A percentile compares a stretch with the other conserved stretches of the same genome.
Evolutionary conservation across 2,797 vertebrate genomes (phyloP).

Genomic region (Pangasius mekongensis): DNA sequence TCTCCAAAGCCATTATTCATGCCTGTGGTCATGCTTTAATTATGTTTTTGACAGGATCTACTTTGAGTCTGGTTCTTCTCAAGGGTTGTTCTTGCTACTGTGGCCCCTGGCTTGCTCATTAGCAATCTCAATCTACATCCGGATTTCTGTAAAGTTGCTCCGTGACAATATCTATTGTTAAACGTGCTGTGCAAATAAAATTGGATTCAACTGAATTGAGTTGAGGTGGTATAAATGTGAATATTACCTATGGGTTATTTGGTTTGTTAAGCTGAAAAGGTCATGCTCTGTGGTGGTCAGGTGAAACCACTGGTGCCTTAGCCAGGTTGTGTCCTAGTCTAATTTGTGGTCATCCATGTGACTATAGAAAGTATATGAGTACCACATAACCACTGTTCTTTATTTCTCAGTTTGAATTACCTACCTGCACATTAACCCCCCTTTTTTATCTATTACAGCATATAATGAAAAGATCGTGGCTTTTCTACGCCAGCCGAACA

Average conservation of each 20-base stretch:
- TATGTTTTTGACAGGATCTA: not conserved
- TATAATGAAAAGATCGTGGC: constrained; percentile 99
- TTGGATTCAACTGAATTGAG: not conserved
- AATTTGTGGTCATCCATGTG: not conserved
- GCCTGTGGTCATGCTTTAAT: not conserved
- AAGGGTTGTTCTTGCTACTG: not conserved
- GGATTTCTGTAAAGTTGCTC: not conserved
- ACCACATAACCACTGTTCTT: not conserved
- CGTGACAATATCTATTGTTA: not conserved
- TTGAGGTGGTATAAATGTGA: not conserved
- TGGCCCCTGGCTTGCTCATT: not conserved
- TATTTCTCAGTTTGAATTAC: not conserved
- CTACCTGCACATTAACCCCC: not conserved
- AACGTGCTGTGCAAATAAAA: not conserved
- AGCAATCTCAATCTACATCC: not conserved
- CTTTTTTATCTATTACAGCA: constrained; percentile 72
- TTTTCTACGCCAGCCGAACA: constrained; percentile 93
- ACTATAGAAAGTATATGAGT: not conserved
- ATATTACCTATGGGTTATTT: not conserved
- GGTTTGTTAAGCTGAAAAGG: not conserved
- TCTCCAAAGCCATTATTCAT: not conserved
- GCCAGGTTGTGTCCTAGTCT: not conserved
- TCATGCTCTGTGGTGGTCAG: not conserved
- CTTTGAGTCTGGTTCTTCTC: not conserved
- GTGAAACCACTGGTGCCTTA: not conserved